A percentile compares a stretch with the other conserved stretches of the same genome.
These are phyloP conservation scores for Sparidentex hasta DNA, from an alignment of 2,797 vertebrate species.

Conservation along the genomic window DNA sequence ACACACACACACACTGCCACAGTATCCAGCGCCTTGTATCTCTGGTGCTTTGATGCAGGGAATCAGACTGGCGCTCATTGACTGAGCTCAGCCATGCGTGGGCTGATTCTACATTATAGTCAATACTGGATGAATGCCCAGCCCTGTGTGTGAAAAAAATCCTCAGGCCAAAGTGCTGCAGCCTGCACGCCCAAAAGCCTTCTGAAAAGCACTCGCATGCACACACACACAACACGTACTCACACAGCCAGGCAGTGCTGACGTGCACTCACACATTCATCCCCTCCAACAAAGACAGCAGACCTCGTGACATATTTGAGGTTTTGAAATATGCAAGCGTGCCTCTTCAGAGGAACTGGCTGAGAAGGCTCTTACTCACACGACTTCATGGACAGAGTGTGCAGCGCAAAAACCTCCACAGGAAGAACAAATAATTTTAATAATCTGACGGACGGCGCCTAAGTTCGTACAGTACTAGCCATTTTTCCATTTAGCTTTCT, in stretches of 20 bases:
- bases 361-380: background rate
- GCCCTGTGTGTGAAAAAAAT: slow-evolving; percentile 58
- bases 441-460: background rate
- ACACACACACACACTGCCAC: slow-evolving; percentile 4
- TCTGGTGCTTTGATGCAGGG: slow-evolving; percentile 52
- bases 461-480: background rate
- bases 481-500: slow-evolving; percentile 25
- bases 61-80: slow-evolving; percentile 70
- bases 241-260: background rate
- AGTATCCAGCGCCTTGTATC: slow-evolving; percentile 45
- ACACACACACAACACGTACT: background rate
- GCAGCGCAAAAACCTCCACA: background rate
- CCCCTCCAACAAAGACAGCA: slow-evolving; percentile 18
- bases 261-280: slow-evolving; percentile 16
- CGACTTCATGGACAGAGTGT: slow-evolving; percentile 1
- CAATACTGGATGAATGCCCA: slow-evolving; percentile 73
- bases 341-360: slow-evolving; percentile 7
- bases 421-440: background rate
- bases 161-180: slow-evolving; percentile 61
- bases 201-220: slow-evolving; percentile 42
- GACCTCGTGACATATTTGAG: slow-evolving; percentile 27
- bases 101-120: slow-evolving; percentile 73
- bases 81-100: slow-evolving; percentile 72
- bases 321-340: slow-evolving; percentile 33
- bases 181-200: slow-evolving; percentile 57